Conservation (phyloP, 2,888 invertebrate genomes). For the Mycalesis mineus region DNA sequence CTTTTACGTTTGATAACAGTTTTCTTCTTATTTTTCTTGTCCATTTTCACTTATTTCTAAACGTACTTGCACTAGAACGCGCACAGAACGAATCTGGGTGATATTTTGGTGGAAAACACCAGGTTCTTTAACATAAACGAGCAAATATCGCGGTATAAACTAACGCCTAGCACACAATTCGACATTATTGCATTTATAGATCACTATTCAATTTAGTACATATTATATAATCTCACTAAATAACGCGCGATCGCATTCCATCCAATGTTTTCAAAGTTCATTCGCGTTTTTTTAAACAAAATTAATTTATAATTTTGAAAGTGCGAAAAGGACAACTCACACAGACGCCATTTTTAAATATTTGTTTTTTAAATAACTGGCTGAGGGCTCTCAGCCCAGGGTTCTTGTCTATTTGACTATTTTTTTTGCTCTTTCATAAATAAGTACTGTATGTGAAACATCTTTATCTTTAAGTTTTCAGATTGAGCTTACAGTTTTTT, state of each 20-base stretch:
- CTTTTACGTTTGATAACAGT: conserved; percentile 71
- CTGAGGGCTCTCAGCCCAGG: conserved; percentile 1
- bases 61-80: conserved; percentile 38
- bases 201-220: conserved; percentile 13
- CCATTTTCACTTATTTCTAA: conserved; percentile 60
- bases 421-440: no score
- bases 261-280: conserved; percentile 20
- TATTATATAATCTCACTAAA: neutral
- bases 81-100: conserved; percentile 32
- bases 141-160: conserved; percentile 27
- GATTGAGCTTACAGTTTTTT: no score
- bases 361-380: neutral
- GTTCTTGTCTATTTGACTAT: neutral
- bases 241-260: conserved; percentile 16
- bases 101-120: conserved; percentile 32
- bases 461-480: no score
- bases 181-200: conserved; percentile 43
- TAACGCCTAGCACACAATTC: conserved; percentile 47
- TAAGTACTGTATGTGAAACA: no score
- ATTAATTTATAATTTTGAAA: conserved; percentile 38
- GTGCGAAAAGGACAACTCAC: conserved; percentile 72
- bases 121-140: neutral
- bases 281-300: conserved; percentile 30
- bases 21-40: conserved; percentile 75
- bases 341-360: conserved; percentile 65